phyloP scores from a whole-genome alignment of 2,888 invertebrate genomes.

The Malthinus seriepunctatus region DNA sequence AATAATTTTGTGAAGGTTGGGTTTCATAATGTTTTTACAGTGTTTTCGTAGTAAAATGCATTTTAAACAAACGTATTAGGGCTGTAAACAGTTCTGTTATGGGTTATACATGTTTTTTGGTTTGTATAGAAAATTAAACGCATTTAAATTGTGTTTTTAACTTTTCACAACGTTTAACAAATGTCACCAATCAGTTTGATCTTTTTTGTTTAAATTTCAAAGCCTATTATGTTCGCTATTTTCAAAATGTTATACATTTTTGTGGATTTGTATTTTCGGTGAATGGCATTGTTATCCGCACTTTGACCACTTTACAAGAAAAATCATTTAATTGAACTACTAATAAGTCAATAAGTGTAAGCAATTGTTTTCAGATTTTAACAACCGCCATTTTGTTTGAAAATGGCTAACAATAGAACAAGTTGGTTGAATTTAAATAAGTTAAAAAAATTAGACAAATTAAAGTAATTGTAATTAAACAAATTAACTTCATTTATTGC shows the following conservation, averaged over 20 bases:
- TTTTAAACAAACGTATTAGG: conserved; percentile 7
- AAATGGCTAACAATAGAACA: too few relatives aligned
- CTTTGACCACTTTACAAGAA: too few relatives aligned
- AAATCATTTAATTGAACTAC: too few relatives aligned
- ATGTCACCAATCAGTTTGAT: conserved; percentile 8
- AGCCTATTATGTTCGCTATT: conserved; percentile 3
- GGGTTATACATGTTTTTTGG: conserved; percentile 17
- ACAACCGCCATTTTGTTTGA: too few relatives aligned
- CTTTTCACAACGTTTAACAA: conserved; percentile 20
- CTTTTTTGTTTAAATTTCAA: conserved; percentile 4
- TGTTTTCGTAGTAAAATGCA: conserved; percentile 20
- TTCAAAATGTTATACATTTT: neutral
- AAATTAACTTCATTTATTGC: too few relatives aligned
- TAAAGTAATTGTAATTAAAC: too few relatives aligned
- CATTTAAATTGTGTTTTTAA: conserved; percentile 27
- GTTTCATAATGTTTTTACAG: conserved; percentile 31
- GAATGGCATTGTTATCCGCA: too few relatives aligned
- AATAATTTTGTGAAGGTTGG: conserved; percentile 26
- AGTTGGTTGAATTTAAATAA: too few relatives aligned
- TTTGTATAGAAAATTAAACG: conserved; percentile 31
- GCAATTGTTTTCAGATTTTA: too few relatives aligned
- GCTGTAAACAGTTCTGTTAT: conserved; percentile 25
- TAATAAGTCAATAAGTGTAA: too few relatives aligned
- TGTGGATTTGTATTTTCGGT: too few relatives aligned
- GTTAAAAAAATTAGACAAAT: too few relatives aligned